A percentile compares a stretch with the other conserved stretches of the same genome.
These are phyloP conservation scores for Pristionchus maxplancki DNA, from an alignment of 2,888 invertebrate genomes.

Conservation along the genomic window DNA sequence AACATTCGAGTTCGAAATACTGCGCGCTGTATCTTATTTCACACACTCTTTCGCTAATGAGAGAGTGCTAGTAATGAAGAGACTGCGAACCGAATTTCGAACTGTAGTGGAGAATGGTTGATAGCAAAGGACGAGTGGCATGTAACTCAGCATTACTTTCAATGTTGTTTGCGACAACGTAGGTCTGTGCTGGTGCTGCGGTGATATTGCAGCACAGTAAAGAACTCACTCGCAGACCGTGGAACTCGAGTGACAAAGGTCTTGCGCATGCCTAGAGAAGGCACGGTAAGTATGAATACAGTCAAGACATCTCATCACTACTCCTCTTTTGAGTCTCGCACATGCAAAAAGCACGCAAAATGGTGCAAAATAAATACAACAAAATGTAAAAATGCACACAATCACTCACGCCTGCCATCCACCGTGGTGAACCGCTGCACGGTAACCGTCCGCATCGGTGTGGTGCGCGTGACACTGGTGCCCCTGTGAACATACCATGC, in stretches of 20 bases:
- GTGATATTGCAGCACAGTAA: not conserved
- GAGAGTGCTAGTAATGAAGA: too few species aligned
- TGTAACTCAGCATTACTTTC: too few species aligned
- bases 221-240: not conserved
- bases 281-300: not conserved
- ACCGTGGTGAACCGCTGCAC: slow-evolving; percentile 5
- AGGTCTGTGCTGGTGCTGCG: not conserved
- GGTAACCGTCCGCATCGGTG: not conserved
- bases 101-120: too few species aligned
- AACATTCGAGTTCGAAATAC: too few species aligned
- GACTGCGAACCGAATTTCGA: too few species aligned
- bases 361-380: too few species aligned
- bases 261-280: not conserved
- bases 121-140: too few species aligned
- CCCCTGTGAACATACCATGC: slow-evolving; percentile 38
- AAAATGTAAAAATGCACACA: not conserved
- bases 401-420: not conserved
- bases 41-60: too few species aligned
- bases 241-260: not conserved
- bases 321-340: too few species aligned
- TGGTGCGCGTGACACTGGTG: slow-evolving; percentile 27
- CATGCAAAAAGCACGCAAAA: too few species aligned
- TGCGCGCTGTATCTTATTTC: too few species aligned
- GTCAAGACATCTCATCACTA: too few species aligned
- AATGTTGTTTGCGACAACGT: not conserved